phyloP scores from a whole-genome alignment of 2,888 invertebrate genomes.

The Isotomurus palustris region DNA sequence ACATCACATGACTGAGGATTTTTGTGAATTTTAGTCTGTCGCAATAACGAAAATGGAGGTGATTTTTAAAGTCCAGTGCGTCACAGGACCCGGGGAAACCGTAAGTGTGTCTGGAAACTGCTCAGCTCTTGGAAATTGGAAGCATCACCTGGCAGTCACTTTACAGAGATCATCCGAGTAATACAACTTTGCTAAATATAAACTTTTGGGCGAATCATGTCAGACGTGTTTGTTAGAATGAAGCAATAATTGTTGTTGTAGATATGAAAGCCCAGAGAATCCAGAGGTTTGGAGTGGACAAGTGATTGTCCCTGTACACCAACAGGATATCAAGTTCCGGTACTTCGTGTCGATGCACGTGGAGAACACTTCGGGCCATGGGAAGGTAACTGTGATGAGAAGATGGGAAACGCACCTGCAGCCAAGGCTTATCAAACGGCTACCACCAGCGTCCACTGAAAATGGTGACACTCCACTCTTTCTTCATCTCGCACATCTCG shows the following conservation, averaged over 20 bases:
- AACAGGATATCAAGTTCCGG: slow-evolving; percentile 58
- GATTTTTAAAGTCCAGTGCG: slow-evolving; percentile 57
- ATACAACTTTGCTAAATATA: slow-evolving; percentile 6
- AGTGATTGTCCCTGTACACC: slow-evolving; percentile 62
- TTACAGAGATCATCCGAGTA: slow-evolving; percentile 50
- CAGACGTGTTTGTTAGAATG: background rate
- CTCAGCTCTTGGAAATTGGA: slow-evolving; percentile 67
- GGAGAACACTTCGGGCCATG: slow-evolving; percentile 55
- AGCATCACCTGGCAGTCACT: slow-evolving; percentile 58
- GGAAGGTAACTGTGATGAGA: slow-evolving; percentile 59
- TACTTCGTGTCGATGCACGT: slow-evolving; percentile 69
- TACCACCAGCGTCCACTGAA: too few relatives aligned
- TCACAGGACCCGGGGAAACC: slow-evolving; percentile 59
- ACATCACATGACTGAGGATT: too few relatives aligned
- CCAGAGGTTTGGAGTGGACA: slow-evolving; percentile 60
- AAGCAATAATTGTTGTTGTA: slow-evolving; percentile 43
- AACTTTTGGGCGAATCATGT: background rate
- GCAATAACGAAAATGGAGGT: slow-evolving; percentile 47
- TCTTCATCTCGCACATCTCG: background rate
- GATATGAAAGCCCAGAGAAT: slow-evolving; percentile 23
- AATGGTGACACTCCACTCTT: slow-evolving; percentile 12
- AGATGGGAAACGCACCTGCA: slow-evolving; percentile 75
- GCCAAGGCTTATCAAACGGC: slow-evolving; percentile 55
- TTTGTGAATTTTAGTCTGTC: slow-evolving; percentile 11
- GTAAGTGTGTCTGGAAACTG: slow-evolving; percentile 68